Conservation (phyloP, 2,113 vertebrate genomes). For the Sprattus sprattus region DNA sequence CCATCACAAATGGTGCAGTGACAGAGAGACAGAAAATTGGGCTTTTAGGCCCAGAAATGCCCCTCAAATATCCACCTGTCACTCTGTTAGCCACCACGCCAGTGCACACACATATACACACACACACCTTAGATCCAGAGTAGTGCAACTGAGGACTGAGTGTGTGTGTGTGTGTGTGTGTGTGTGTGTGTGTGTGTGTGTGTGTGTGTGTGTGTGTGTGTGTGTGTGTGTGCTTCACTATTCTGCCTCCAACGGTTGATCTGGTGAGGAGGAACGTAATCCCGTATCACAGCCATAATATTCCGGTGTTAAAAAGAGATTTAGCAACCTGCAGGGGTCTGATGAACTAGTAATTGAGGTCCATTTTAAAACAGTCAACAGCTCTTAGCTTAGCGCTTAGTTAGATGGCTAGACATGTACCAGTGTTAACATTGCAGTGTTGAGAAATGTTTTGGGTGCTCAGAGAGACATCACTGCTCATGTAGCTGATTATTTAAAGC, state of each 20-base stretch:
- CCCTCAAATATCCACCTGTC: slow-evolving; percentile 8
- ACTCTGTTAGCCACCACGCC: slow-evolving; percentile 10
- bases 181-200: slow-evolving; percentile 24
- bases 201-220: slow-evolving; percentile 30
- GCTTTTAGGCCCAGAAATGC: slow-evolving; percentile 61
- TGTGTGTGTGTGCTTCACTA: background rate
- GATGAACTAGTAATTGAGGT: background rate
- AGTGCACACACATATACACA: slow-evolving; percentile 31
- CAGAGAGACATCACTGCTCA: background rate
- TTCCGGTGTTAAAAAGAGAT: background rate
- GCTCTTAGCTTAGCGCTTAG: background rate
- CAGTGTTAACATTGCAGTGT: too few species aligned
- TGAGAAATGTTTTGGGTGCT: background rate
- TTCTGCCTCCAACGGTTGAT: background rate
- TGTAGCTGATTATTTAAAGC: background rate
- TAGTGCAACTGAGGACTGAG: background rate
- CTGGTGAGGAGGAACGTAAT: background rate
- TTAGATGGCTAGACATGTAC: too few species aligned
- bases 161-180: slow-evolving; percentile 39
- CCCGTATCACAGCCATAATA: background rate
- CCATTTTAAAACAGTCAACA: background rate
- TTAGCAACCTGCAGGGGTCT: background rate
- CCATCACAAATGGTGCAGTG: slow-evolving; percentile 53
- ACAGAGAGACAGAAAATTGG: slow-evolving; percentile 71
- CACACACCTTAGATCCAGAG: slow-evolving; percentile 11